These are phyloP conservation scores for Rhea americana DNA, from an alignment of 2,113 vertebrate genomes.

Conservation along the genomic window DNA sequence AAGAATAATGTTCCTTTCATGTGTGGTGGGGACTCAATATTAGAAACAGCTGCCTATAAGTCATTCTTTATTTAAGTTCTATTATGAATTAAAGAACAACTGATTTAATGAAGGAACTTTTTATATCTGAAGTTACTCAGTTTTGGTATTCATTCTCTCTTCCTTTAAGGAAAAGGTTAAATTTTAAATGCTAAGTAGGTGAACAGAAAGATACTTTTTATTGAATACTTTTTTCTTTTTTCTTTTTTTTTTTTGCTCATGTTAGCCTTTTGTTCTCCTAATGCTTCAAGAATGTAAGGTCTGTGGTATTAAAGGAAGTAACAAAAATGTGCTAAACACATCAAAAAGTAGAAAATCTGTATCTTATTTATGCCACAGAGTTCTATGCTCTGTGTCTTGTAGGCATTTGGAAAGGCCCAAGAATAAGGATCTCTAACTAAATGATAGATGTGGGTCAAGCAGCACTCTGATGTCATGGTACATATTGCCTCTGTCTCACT, in stretches of 20 bases:
- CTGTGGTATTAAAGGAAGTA: conserved; percentile 78
- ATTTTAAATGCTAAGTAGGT: conserved; percentile 79
- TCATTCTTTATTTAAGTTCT: conserved; percentile 92
- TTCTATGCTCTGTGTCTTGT: conserved; percentile 47
- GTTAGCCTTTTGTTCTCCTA: conserved; percentile 76
- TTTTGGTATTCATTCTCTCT: conserved; percentile 70
- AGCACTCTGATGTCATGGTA: conserved; percentile 74
- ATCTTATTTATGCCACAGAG: conserved; percentile 74
- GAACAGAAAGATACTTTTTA: conserved; percentile 55
- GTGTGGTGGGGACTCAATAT: conserved; percentile 83
- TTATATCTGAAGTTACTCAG: conserved; percentile 81
- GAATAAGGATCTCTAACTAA: conserved; percentile 58
- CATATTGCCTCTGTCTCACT: conserved; percentile 73
- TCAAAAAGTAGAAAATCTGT: conserved; percentile 78
- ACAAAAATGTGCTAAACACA: conserved; percentile 84
- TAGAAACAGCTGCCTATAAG: conserved; percentile 91
- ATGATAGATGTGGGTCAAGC: conserved; percentile 76
- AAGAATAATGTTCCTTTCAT: conserved; percentile 91
- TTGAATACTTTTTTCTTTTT: neutral
- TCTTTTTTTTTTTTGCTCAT: neutral
- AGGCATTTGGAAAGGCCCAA: conserved; percentile 44
- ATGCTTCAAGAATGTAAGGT: conserved; percentile 70
- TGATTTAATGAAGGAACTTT: conserved; percentile 89
- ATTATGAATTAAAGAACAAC: conserved; percentile 90
- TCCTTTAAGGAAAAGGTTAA: conserved; percentile 49